phyloP scores from a whole-genome alignment of 2,113 vertebrate species.

The Platanista minor region DNA sequence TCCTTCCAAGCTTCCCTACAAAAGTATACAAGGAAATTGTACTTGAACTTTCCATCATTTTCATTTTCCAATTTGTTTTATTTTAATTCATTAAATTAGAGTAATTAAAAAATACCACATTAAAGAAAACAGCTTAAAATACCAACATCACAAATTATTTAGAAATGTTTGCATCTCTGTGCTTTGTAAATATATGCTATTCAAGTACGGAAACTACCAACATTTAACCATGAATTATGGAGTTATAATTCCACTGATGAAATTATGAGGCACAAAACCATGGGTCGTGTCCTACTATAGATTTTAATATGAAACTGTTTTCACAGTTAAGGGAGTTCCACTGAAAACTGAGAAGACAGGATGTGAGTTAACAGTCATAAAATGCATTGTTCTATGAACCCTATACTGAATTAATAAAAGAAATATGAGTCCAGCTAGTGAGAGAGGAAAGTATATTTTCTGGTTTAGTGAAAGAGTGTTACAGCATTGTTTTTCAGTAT shows the following conservation, averaged over 20 bases:
- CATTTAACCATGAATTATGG: conserved; percentile 17
- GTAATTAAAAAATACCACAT: not conserved
- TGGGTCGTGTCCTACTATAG: not conserved
- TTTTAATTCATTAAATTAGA: not conserved
- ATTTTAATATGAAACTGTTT: conserved; percentile 52
- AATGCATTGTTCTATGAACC: conserved; percentile 44
- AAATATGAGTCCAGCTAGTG: not conserved
- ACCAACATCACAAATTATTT: conserved; percentile 12
- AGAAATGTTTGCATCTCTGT: not conserved
- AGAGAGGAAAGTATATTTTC: not conserved
- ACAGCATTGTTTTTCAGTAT: not conserved
- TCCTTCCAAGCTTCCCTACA: not conserved
- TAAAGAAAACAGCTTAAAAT: not conserved
- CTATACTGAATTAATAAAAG: conserved; percentile 48
- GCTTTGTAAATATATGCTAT: not conserved
- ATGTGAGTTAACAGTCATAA: conserved; percentile 51
- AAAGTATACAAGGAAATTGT: not conserved
- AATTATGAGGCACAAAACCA: conserved; percentile 33
- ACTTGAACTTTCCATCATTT: not conserved
- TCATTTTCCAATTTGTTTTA: not conserved
- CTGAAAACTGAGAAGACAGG: conserved; percentile 39
- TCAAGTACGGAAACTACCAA: not conserved
- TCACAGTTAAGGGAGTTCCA: not conserved
- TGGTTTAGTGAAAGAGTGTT: not conserved
- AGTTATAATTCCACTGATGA: conserved; percentile 24